Evolutionary conservation across 2,797 vertebrate genomes (phyloP).

Genomic region (Epinephelus coioides): DNA sequence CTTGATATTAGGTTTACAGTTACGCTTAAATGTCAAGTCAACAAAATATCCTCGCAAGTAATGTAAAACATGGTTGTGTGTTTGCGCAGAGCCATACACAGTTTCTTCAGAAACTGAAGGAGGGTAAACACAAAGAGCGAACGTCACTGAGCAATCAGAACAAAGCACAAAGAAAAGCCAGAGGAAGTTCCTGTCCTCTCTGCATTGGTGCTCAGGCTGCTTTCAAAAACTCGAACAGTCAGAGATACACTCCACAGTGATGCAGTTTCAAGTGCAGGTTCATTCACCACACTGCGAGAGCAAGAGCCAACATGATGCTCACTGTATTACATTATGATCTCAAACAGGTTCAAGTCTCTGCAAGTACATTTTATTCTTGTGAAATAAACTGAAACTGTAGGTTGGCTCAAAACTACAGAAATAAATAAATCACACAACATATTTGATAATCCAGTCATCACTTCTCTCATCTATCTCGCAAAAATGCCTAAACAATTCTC

Average conservation of each 20-base stretch:
- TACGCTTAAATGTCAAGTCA: neutral
- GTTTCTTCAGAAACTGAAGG: neutral
- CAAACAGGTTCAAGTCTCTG: slow-evolving; percentile 5
- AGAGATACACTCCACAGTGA: neutral
- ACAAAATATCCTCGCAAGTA: neutral
- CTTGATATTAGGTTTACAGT: neutral
- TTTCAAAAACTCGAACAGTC: neutral
- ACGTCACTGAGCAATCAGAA: slow-evolving; percentile 3
- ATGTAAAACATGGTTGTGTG: neutral
- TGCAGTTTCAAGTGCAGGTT: neutral
- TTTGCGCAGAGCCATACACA: neutral
- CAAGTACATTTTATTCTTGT: neutral
- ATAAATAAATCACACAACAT: neutral
- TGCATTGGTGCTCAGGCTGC: neutral
- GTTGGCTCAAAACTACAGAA: neutral
- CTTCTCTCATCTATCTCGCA: neutral
- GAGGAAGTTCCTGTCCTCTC: slow-evolving; percentile 45
- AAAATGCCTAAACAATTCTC: neutral
- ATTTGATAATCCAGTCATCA: neutral
- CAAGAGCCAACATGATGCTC: slow-evolving; percentile 22
- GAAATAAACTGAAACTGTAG: neutral
- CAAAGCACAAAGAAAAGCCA: slow-evolving; percentile 20
- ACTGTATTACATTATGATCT: neutral
- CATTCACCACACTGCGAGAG: neutral
- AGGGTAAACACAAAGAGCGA: neutral